Evolutionary conservation across 2,888 invertebrate species (phyloP), one percentile per base, ranked within the genome.

Genomic region (Nemotelus nigrinus): DNA sequence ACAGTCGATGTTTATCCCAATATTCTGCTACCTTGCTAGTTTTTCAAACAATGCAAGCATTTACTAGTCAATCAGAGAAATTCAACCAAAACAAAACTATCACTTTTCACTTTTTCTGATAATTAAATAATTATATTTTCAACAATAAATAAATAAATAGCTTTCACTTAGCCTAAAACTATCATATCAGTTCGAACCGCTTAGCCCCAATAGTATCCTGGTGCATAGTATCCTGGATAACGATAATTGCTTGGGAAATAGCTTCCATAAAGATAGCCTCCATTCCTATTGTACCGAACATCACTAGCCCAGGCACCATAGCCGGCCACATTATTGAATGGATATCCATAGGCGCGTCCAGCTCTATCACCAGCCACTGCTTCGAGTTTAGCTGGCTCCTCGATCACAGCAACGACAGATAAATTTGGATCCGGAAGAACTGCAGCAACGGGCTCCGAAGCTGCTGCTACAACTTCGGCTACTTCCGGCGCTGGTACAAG

Each of bases 281-380:
- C 53, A 8, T 39, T 4, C 10, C 25, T 3, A 45, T 4, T 10
- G 3, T 25, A 47, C 3, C 8, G 41, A 3, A 41, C 8, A 39
- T 53, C 25, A 55, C 55, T 43, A 5, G 44, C 3, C 70, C 70
- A 70, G 10, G 55, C 7, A 8, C 70, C 70, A 43, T 70, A 70
- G 3, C 43, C 70, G 5, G 70, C 55, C 43, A 55, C 25, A 39
- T 70, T 70, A 3, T 70, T 70, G 55, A 53, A 55, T 55, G 53
- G 55, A 2, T 68, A 50, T 67, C 48, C 67, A 43, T 70, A 70
- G 79, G 80, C 82, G 3, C 72, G 81, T 8, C 77, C 83, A 2
- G 44, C 80, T 0, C 79, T 76, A 0, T 78, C 80, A n/a, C 71
- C 78, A 7, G 78, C 78, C 2, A 80, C 81, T 39, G 43, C 78